A percentile compares a stretch with the other conserved stretches of the same genome.
phyloP scores from a whole-genome alignment of 2,888 invertebrate genomes.

The Oithona nana region DNA sequence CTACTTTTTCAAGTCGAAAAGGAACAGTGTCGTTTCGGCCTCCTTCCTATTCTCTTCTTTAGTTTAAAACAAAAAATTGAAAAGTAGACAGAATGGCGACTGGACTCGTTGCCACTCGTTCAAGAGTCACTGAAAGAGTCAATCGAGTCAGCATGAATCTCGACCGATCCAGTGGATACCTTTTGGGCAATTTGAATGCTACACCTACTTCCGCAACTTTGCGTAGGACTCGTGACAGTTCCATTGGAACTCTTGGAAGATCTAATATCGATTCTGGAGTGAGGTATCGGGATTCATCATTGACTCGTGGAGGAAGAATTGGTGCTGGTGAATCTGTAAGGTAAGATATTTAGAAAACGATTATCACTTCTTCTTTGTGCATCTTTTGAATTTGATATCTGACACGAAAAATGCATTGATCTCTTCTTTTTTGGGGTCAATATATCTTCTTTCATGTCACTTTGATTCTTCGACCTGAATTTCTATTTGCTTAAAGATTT shows the following conservation, averaged over 20 bases:
- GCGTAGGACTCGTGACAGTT: background rate
- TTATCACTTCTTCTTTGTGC: too few species aligned
- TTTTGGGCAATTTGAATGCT: background rate
- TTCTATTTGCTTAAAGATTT: too few species aligned
- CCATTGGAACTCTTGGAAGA: background rate
- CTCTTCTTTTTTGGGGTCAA: too few species aligned
- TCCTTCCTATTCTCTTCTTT: too few species aligned
- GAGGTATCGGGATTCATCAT: background rate
- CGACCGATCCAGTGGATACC: background rate
- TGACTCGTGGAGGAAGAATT: background rate
- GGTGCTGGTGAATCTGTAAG: background rate
- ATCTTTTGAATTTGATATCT: too few species aligned
- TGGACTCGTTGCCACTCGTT: background rate
- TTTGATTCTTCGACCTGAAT: too few species aligned
- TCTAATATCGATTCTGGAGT: background rate
- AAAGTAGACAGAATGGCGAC: background rate
- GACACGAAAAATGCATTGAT: too few species aligned
- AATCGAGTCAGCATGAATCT: background rate
- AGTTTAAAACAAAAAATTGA: too few species aligned
- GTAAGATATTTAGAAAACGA: too few species aligned
- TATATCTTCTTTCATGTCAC: too few species aligned
- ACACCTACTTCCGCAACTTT: background rate
- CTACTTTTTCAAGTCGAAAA: too few species aligned
- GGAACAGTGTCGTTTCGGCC: too few species aligned
- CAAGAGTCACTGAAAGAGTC: background rate